Conservation (phyloP, 2,797 vertebrate species). For the Ctenochaetus hawaiiensis region DNA sequence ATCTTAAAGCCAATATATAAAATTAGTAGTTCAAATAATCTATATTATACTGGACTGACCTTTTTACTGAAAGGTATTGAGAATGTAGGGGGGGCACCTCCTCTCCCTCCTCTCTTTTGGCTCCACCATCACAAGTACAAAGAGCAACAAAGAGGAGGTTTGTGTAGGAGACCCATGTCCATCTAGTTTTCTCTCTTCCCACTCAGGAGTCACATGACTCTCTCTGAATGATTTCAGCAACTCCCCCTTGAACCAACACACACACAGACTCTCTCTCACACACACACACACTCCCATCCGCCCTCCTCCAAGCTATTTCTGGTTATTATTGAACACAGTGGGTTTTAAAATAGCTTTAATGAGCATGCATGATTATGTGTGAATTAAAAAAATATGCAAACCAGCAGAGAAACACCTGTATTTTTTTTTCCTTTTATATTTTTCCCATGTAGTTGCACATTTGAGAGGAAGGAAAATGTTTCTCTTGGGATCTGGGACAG, state of each 20-base stretch:
- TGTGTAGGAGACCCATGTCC: constrained; percentile 65
- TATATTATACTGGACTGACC: constrained; percentile 11
- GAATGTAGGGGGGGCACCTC: constrained; percentile 7
- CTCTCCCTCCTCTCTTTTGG: constrained; percentile 28
- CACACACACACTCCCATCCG: constrained; percentile 17
- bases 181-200: constrained; percentile 50
- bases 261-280: constrained; percentile 6
- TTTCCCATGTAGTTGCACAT: constrained; percentile 69
- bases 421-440: constrained; percentile 50
- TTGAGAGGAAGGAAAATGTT: constrained; percentile 74
- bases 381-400: constrained; percentile 47
- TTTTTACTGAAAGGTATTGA: constrained; percentile 32
- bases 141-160: constrained; percentile 71
- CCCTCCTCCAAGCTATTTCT: constrained; percentile 49
- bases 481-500: constrained; percentile 85
- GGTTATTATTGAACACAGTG: constrained; percentile 58
- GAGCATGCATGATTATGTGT: constrained; percentile 59
- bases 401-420: constrained; percentile 56
- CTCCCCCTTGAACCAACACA: constrained; percentile 10
- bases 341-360: constrained; percentile 71
- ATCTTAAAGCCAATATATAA: not conserved
- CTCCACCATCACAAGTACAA: constrained; percentile 51
- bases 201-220: constrained; percentile 63
- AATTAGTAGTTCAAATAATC: constrained; percentile 13
- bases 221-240: constrained; percentile 62